Evolutionary conservation across 2,113 vertebrate genomes (phyloP), one percentile per base, ranked within the genome.

Genomic region (Actinemys pallida): DNA sequence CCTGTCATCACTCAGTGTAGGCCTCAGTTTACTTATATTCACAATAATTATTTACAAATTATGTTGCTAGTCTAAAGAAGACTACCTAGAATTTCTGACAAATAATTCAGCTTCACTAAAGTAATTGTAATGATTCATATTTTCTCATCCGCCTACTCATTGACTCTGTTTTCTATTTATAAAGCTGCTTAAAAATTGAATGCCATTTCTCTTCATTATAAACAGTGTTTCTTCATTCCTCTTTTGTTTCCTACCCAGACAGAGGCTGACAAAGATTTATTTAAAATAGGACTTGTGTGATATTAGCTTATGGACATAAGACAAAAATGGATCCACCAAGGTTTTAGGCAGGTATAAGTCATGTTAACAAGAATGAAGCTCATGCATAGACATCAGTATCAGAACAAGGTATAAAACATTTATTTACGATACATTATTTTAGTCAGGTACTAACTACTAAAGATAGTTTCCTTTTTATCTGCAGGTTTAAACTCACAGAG

Each of bases 41-140:
- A 69, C 59, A 80, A 96, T 93, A 81, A 50, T 35, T 87, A 27
- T 29, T 56, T 85, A 80, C 31, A 69, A 78, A n/a, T 27, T 90
- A 52, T 65, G 47, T 10, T 89, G 20, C 56, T 47, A 92, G 83
- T 84, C 6, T 35, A 76, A 81, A 29, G 7, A 31, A 35, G 9
- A 31, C 39, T 54, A 83, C 22, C 80, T 90, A 87, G 20, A 42
- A 87, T 54, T 84, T 89, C 39, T 57, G 31, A n/a, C 24, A 81
- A n/a, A 13, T 35, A 59, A 62, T 65, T 13, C 47, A 81, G 45
- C 14, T 50, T 65, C 29, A 59, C 56, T 81, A 22, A 65, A 81
- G 45, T n/a, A 92, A 76, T 39, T 83, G 75, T 7, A 90, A 4
- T 84, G 52, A 86, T 53, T 49, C 49, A 42, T 88, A 29, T 84